phyloP scores from a whole-genome alignment of 2,113 vertebrate species.

The Ammodytes marinus region DNA sequence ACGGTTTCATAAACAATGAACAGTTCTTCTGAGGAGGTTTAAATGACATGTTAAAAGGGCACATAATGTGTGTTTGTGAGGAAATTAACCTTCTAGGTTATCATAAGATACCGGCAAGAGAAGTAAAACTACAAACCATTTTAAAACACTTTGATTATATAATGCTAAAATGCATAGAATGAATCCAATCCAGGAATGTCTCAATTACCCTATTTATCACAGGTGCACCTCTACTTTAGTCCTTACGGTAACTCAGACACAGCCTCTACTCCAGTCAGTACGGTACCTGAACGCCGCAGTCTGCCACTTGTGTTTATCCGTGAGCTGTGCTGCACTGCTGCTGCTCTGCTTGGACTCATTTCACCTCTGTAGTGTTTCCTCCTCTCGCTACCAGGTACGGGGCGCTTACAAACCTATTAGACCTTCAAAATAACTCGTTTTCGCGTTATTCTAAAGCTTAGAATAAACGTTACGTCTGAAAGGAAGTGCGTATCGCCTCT shows the following conservation, averaged over 20 bases:
- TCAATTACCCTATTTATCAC: neutral
- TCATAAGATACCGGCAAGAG: no score
- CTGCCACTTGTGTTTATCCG: conserved; percentile 54
- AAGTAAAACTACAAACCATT: no score
- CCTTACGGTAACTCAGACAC: conserved; percentile 4
- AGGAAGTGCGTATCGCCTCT: neutral
- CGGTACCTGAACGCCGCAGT: conserved; percentile 75
- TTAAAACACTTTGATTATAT: neutral
- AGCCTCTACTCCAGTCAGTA: neutral
- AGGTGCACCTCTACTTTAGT: neutral
- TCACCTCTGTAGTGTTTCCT: neutral
- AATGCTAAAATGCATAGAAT: neutral
- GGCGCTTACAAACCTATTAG: no score
- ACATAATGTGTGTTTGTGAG: no score
- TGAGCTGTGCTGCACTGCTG: conserved; percentile 35
- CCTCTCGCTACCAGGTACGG: conserved; percentile 30
- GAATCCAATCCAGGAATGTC: neutral
- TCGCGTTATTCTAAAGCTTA: neutral
- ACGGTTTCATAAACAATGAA: no score
- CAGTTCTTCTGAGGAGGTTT: no score
- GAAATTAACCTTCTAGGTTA: no score
- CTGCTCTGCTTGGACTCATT: neutral
- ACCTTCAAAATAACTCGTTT: accelerated
- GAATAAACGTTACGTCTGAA: neutral
- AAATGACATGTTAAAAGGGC: no score